These are phyloP conservation scores for Drosophila nr. fundita DNA, from an alignment of 2,888 invertebrate genomes.

Conservation along the genomic window DNA sequence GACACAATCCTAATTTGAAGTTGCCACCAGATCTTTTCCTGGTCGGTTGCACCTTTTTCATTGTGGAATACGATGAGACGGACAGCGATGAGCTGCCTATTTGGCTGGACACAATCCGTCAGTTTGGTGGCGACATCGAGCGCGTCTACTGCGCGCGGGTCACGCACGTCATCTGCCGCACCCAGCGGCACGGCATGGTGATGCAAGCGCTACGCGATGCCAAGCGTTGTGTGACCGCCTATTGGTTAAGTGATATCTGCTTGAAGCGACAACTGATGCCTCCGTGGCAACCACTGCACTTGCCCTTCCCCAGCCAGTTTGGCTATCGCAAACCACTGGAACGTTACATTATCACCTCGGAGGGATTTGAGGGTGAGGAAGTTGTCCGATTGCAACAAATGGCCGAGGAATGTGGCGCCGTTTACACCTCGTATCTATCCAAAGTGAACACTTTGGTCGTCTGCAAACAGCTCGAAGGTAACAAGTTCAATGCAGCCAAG, in stretches of 20 bases:
- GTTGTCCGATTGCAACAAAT: slow-evolving; percentile 92
- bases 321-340: slow-evolving; percentile 89
- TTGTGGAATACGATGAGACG: slow-evolving; percentile 92
- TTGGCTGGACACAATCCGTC: slow-evolving; percentile 91
- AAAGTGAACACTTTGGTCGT: slow-evolving; percentile 92
- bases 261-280: slow-evolving; percentile 93
- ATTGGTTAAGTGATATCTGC: slow-evolving; percentile 97
- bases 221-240: slow-evolving; percentile 91
- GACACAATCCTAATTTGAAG: slow-evolving; percentile 96
- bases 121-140: slow-evolving; percentile 95
- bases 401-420: slow-evolving; percentile 94
- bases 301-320: slow-evolving; percentile 90
- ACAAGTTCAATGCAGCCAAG: slow-evolving; percentile 94
- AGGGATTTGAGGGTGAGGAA: slow-evolving; percentile 96
- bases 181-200: slow-evolving; percentile 95
- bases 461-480: slow-evolving; percentile 93
- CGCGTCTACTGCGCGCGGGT: slow-evolving; percentile 92
- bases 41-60: slow-evolving; percentile 96
- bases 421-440: slow-evolving; percentile 91
- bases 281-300: slow-evolving; percentile 97
- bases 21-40: slow-evolving; percentile 95
- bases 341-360: slow-evolving; percentile 92
- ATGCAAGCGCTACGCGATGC: slow-evolving; percentile 91
- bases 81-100: slow-evolving; percentile 87
- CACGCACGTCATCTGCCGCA: slow-evolving; percentile 96